Base-by-base conservation (phyloP, 2,888 invertebrate species). In the Stegana nigrithorax region DNA sequence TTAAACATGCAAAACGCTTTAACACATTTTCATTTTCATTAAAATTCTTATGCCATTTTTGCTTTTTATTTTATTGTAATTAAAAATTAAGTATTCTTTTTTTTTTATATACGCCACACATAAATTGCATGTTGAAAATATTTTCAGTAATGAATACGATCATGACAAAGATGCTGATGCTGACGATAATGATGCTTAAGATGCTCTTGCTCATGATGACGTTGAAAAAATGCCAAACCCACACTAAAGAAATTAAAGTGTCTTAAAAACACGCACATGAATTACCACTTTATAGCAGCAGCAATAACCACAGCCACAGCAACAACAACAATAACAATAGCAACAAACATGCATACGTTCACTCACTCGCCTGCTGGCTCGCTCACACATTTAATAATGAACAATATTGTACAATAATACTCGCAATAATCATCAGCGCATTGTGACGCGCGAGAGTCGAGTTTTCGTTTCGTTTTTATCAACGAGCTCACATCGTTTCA, bases 401-500 rank as follows among this genome's bases (percentile, higher is more conserved):
- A 76, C 78, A 78, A 79, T 77, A 79, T 79, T 76, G 78, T 73
- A 80, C 74, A 78, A 67, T 73, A 80, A 80, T 79, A 80, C 78
- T 75, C 71, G 73, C 12, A 39, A 57, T 21, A 57, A 57, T 39
- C 25, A 27, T 8, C 27, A 29, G 36, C 75, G 71, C 74, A 75
- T 65, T n/a, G 27, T 29, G 36, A 62, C 23, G 60, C 50, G 78
- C 70, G 73, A 75, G 17, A 80, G 67, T n/a, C n/a, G n/a, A n/a
- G n/a, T n/a, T n/a, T n/a, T n/a, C n/a, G n/a, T n/a, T n/a, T n/a
- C n/a, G n/a, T n/a, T 76, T 80, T 77, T 77, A 80, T 77, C 80
- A 77, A 79, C 72, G 67, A 80, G 79, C 80, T 75, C 75, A 75
- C 77, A 80, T 77, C 77, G 80, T 77, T 77, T 77, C 80, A 80